These are phyloP conservation scores for Acanthoscelides obtectus DNA, from an alignment of 2,888 invertebrate genomes.

Conservation along the genomic window DNA sequence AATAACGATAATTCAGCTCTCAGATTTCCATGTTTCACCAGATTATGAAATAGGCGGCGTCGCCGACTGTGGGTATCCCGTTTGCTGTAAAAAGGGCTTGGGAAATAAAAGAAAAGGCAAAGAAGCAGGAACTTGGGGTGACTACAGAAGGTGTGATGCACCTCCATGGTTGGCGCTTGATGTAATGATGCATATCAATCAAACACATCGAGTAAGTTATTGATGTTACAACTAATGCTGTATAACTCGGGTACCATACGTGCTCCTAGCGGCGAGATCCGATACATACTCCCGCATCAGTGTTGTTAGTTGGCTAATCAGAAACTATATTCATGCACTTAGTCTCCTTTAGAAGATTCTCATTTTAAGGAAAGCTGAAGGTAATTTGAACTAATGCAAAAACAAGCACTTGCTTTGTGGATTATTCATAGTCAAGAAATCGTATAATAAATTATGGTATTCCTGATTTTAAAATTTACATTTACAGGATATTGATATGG, in stretches of 20 bases:
- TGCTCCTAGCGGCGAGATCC: too few relatives aligned
- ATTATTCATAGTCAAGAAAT: not conserved
- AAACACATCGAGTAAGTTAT: slow-evolving; percentile 22
- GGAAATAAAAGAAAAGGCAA: slow-evolving; percentile 40
- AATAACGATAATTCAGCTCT: slow-evolving; percentile 58
- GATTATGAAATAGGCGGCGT: slow-evolving; percentile 63
- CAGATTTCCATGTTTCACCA: slow-evolving; percentile 77
- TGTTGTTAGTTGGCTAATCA: too few relatives aligned
- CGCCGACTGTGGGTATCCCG: slow-evolving; percentile 68
- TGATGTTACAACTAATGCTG: too few relatives aligned
- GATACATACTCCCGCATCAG: too few relatives aligned
- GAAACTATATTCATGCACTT: too few relatives aligned
- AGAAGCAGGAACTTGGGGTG: slow-evolving; percentile 75
- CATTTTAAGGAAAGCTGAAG: too few relatives aligned
- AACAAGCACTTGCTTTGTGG: too few relatives aligned
- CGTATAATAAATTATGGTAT: not conserved
- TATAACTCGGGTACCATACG: too few relatives aligned
- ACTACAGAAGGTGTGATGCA: slow-evolving; percentile 68
- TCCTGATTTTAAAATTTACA: too few relatives aligned
- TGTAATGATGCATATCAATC: slow-evolving; percentile 52
- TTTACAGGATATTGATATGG: slow-evolving; percentile 45
- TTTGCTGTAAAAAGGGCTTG: slow-evolving; percentile 68
- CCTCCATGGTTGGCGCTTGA: slow-evolving; percentile 64
- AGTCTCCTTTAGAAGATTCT: too few relatives aligned
- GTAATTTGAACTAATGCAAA: too few relatives aligned